Evolutionary conservation across 2,113 vertebrate species (phyloP).

Genomic region (Notothenia coriiceps): DNA sequence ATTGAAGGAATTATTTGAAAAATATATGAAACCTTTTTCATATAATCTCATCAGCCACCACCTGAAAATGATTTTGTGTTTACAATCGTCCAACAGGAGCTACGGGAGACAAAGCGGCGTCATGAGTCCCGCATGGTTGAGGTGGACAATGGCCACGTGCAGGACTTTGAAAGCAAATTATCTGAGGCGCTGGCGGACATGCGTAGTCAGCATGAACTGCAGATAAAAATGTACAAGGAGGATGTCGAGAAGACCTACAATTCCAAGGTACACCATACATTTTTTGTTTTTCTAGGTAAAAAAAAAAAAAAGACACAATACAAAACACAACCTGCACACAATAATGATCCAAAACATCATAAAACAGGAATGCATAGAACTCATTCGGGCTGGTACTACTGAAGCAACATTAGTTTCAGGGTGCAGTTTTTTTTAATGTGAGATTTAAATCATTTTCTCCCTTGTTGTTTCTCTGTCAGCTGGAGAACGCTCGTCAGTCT

Average conservation of each 20-base stretch:
- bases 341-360: neutral
- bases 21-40: too few species aligned
- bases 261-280: conserved; percentile 82
- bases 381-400: neutral
- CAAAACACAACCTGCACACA: neutral
- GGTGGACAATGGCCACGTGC: conserved; percentile 89
- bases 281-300: neutral
- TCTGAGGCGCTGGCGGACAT: conserved; percentile 88
- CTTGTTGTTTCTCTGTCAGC: conserved; percentile 74
- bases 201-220: conserved; percentile 88
- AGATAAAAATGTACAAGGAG: conserved; percentile 91
- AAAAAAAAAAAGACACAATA: neutral
- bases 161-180: conserved; percentile 91
- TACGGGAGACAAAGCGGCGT: conserved; percentile 89
- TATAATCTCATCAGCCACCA: too few species aligned
- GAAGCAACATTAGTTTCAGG: neutral
- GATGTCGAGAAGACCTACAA: conserved; percentile 94
- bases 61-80: neutral
- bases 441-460: neutral
- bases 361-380: neutral
- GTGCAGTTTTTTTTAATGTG: neutral
- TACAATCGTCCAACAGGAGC: conserved; percentile 80
- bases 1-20: neutral
- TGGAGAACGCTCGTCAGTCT: conserved; percentile 93
- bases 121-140: conserved; percentile 93